These are phyloP conservation scores for Pseudois nayaur DNA, from an alignment of 2,113 vertebrate genomes.

Conservation along the genomic window DNA sequence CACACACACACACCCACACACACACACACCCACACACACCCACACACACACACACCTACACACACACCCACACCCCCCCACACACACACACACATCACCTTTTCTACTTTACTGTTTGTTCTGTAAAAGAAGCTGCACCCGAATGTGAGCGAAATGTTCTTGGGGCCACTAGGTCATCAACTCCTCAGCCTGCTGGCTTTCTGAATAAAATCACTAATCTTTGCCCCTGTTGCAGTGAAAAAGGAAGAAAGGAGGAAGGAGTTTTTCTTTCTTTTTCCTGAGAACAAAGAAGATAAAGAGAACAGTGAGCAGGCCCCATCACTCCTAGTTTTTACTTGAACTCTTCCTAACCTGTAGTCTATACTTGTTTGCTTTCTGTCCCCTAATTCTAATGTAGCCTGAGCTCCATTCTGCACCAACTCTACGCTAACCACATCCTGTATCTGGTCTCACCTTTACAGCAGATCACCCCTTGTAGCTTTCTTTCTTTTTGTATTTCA, in stretches of 20 bases:
- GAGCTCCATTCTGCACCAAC: background rate
- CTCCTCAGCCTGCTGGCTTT: background rate
- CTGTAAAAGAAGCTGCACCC: background rate
- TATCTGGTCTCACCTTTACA: background rate
- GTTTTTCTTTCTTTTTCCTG: background rate
- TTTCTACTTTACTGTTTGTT: background rate
- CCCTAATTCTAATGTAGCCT: background rate
- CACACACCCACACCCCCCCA: background rate
- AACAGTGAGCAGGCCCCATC: background rate
- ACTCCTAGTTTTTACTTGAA: background rate
- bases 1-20: background rate
- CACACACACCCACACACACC: background rate
- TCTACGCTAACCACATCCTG: background rate
- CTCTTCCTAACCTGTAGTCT: background rate
- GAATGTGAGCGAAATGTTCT: rapidly evolving
- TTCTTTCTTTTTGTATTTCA: background rate
- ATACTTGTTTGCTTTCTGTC: background rate
- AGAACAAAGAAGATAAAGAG: background rate
- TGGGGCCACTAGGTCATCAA: no score
- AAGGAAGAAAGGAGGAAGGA: background rate
- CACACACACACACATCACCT: no score
- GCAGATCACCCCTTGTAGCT: background rate
- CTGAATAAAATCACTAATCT: background rate
- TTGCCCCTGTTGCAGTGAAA: background rate
- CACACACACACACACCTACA: no score